Conservation (phyloP, 2,797 vertebrate species). For the Dipus sagitta region DNA sequence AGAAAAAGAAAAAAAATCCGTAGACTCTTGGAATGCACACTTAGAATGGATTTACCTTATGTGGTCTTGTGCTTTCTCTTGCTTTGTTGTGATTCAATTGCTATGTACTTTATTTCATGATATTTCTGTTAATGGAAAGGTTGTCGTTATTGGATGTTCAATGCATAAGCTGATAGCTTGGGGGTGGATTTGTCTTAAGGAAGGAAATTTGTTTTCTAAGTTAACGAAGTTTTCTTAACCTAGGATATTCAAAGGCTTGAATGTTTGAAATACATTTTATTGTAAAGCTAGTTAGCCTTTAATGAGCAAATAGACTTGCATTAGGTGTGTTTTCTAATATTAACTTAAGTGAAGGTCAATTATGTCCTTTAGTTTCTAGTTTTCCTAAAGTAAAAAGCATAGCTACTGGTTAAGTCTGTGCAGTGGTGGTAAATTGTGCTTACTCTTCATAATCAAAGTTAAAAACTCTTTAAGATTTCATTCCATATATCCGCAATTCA, state of each 20-base stretch:
- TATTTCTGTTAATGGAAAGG: neutral
- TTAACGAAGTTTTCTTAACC: neutral
- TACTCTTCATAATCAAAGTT: constrained; percentile 48
- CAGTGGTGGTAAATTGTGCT: neutral
- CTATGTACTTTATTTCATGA: neutral
- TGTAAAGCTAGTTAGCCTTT: constrained; percentile 15
- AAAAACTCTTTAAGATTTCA: neutral
- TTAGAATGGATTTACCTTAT: constrained; percentile 18
- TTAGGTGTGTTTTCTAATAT: constrained; percentile 46
- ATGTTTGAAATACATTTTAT: constrained; percentile 1
- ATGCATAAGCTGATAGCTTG: neutral
- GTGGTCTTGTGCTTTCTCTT: neutral
- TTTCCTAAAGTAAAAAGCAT: constrained; percentile 25
- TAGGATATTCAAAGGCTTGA: constrained; percentile 3
- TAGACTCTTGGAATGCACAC: constrained; percentile 22
- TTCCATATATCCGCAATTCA: neutral
- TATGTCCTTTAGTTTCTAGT: constrained; percentile 16
- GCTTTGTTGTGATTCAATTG: constrained; percentile 19
- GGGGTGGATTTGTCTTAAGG: constrained; percentile 4
- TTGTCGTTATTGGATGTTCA: constrained; percentile 9
- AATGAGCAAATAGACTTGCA: neutral
- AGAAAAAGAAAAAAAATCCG: neutral
- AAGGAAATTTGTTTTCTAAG: neutral
- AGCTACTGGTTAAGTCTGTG: neutral
- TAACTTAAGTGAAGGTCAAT: neutral